Conservation (phyloP, 2,113 vertebrate species). For the Anoplopoma fimbria region DNA sequence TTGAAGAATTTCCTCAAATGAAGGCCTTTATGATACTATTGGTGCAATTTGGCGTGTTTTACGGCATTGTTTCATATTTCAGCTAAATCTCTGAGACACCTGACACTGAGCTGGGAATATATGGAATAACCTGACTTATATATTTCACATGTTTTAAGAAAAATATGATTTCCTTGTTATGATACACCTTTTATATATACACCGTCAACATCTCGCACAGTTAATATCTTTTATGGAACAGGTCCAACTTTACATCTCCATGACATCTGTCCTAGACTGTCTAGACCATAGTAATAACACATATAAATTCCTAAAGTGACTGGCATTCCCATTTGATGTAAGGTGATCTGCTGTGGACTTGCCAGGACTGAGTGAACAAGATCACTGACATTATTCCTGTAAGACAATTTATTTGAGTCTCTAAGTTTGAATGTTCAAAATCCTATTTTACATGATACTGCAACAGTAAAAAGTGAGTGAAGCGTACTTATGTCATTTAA, state of each 20-base stretch:
- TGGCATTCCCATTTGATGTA: conserved; percentile 80
- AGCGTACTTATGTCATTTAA: conserved; percentile 3
- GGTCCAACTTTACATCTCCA: conserved; percentile 68
- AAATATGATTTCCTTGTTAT: conserved; percentile 11
- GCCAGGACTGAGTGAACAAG: conserved; percentile 67
- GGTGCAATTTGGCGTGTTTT: conserved; percentile 13
- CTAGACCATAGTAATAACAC: conserved; percentile 78
- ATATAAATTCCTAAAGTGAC: conserved; percentile 75
- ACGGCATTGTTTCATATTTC: background rate
- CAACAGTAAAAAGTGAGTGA: conserved; percentile 25
- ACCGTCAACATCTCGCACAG: conserved; percentile 47
- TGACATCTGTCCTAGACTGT: conserved; percentile 73
- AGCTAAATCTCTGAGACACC: background rate
- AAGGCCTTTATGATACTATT: conserved; percentile 6
- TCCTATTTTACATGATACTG: conserved; percentile 22
- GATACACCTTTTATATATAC: conserved; percentile 29
- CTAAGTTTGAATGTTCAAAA: conserved; percentile 36
- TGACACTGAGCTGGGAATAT: background rate
- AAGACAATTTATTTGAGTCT: conserved; percentile 54
- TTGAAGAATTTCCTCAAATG: background rate
- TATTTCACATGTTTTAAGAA: conserved; percentile 6
- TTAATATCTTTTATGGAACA: conserved; percentile 54
- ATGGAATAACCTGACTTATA: background rate
- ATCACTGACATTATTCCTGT: conserved; percentile 61
- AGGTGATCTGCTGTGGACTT: conserved; percentile 69